phyloP scores from a whole-genome alignment of 2,888 invertebrate genomes.

The Timandra comae region DNA sequence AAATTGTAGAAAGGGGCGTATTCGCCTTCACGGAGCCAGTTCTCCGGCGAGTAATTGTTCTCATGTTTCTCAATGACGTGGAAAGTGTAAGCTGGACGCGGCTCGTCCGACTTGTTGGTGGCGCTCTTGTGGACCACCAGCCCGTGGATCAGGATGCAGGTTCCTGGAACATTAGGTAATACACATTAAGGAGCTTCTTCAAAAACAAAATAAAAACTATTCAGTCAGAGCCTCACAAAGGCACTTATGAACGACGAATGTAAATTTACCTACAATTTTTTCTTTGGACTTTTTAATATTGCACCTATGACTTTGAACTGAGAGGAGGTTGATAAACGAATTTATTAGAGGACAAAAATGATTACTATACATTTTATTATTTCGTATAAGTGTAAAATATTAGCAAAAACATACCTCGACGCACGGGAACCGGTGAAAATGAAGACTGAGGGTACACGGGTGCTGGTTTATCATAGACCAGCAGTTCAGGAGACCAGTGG shows the following conservation, averaged over 20 bases:
- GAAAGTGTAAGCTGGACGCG: constrained; percentile 97
- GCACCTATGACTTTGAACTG: no score
- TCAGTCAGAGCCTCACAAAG: no score
- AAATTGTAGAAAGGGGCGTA: constrained; percentile 82
- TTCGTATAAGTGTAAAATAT: no score
- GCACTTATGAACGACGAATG: no score
- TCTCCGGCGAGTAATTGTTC: constrained; percentile 84
- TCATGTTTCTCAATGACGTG: constrained; percentile 90
- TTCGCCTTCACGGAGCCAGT: constrained; percentile 90
- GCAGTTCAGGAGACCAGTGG: constrained; percentile 70
- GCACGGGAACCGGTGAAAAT: constrained; percentile 87
- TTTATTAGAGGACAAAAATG: no score
- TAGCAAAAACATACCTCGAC: constrained; percentile 80
- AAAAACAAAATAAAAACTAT: no score
- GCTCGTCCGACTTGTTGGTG: constrained; percentile 85
- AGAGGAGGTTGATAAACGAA: no score
- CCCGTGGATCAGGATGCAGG: constrained; percentile 93
- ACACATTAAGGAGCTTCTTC: neutral
- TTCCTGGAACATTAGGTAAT: constrained; percentile 75
- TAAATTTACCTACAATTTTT: no score
- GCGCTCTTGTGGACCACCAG: constrained; percentile 96
- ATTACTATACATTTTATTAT: no score
- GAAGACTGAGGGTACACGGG: constrained; percentile 83
- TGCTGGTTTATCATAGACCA: constrained; percentile 82
- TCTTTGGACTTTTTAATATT: no score